Evolutionary conservation across 2,888 invertebrate genomes (phyloP), one percentile per base, ranked within the genome.

Genomic region (Oxyscelio sp.): DNA sequence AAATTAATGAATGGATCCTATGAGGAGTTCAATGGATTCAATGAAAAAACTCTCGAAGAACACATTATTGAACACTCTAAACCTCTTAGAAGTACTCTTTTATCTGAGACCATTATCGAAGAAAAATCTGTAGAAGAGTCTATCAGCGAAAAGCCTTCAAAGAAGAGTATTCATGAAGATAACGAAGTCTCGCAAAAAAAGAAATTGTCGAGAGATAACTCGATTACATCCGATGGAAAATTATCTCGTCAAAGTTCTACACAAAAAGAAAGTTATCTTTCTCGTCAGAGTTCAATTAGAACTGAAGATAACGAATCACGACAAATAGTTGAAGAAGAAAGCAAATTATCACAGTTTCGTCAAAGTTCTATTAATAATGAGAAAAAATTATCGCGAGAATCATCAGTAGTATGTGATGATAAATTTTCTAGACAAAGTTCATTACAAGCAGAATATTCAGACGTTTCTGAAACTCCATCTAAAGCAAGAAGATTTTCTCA

Each of bases 61-160:
- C 83, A 81, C 43, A 73, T 56, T 0, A 43, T 90, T 1, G 91
- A 92, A 8, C 88, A 91, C 4, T 68, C 77, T 3, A 90, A 80
- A 56, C 83, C 87, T 0, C 80, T 87, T 4, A 91, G 83, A 59
- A 90, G 88, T 2, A 86, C 86, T 38, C 88, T 87, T 73, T 87
- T 90, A 59, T 87, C 88, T 2, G 92, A 93, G 50, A 94, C 93
- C 0, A 94, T 94, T 0, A 80, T 92, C n/a, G 94, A 94, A 94
- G 95, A 94, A 94, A 95, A 66, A 94, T 95, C 90, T 92, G 94
- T 90, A 94, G 95, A 95, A 93, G 96, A 93, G 94, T 95, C 70
- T 92, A 94, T 90, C 91, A 95, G 68, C 91, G 95, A 87, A 92
- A 94, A 79, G 8, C 65, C 52, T 15, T 56, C 50, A 17, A 83